These are phyloP conservation scores for Agrotis ipsilon DNA, from an alignment of 2,888 invertebrate species.

Conservation along the genomic window DNA sequence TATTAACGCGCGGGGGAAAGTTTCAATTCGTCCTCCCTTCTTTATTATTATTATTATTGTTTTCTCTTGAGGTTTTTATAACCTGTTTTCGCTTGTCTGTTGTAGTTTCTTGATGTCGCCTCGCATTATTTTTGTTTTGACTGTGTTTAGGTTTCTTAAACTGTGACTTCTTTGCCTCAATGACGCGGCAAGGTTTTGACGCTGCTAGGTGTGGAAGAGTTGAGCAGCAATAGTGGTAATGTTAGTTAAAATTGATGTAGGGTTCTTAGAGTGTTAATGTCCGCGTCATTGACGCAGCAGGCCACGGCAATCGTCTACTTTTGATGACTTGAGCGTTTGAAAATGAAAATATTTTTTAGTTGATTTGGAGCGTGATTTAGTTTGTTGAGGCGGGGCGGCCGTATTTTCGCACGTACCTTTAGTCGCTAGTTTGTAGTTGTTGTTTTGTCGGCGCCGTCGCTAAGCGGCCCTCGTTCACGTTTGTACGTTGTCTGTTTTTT, in stretches of 20 bases:
- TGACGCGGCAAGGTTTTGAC: slow-evolving; percentile 59
- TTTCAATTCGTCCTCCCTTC: slow-evolving; percentile 71
- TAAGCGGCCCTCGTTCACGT: slow-evolving; percentile 75
- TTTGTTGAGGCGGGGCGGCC: slow-evolving; percentile 78
- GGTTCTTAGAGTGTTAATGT: slow-evolving; percentile 48
- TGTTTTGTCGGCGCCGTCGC: slow-evolving; percentile 73
- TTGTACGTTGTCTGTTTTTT: slow-evolving; percentile 72
- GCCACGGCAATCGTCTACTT: slow-evolving; percentile 59
- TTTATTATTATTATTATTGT: slow-evolving; percentile 59
- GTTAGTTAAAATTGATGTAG: slow-evolving; percentile 55
- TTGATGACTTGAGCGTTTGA: slow-evolving; percentile 73
- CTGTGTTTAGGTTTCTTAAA: slow-evolving; percentile 70
- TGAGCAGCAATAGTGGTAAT: slow-evolving; percentile 52
- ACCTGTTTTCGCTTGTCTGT: slow-evolving; percentile 71
- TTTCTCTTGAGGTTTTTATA: slow-evolving; percentile 71
- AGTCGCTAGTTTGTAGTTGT: slow-evolving; percentile 82
- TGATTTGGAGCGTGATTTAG: slow-evolving; percentile 79
- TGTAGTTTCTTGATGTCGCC: slow-evolving; percentile 71
- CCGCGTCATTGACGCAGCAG: slow-evolving; percentile 46
- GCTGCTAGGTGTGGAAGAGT: slow-evolving; percentile 25
- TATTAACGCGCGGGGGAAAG: slow-evolving; percentile 72
- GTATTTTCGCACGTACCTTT: slow-evolving; percentile 73
- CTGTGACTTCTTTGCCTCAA: slow-evolving; percentile 40
- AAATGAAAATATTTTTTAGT: slow-evolving; percentile 77
- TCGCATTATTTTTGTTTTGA: slow-evolving; percentile 79